phyloP scores from a whole-genome alignment of 2,888 invertebrate species.

The Macrophya annulata region DNA sequence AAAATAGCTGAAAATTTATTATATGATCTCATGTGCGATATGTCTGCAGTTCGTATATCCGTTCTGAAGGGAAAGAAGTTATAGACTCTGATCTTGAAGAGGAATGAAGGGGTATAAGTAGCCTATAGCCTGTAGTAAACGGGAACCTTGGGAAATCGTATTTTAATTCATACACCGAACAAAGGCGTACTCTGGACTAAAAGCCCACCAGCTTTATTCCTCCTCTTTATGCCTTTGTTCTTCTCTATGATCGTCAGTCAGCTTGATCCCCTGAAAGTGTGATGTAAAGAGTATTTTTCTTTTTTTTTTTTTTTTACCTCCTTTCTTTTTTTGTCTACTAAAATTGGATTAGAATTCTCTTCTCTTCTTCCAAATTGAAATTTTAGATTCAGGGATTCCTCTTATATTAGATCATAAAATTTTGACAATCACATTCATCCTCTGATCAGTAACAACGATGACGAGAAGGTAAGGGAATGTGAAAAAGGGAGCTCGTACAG shows the following conservation, averaged over 20 bases:
- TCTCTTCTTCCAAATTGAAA: neutral
- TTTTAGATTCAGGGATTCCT: neutral
- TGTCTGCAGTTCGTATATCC: neutral
- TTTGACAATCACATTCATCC: conserved; percentile 1
- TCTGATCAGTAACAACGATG: conserved; percentile 14
- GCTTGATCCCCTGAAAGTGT: conserved; percentile 19
- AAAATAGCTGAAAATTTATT: no score
- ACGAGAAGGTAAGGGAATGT: neutral
- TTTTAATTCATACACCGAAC: conserved; percentile 35
- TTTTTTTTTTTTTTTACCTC: neutral
- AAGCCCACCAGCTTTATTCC: conserved; percentile 37
- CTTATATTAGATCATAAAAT: neutral
- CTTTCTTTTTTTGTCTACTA: neutral
- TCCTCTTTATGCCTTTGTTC: conserved; percentile 40
- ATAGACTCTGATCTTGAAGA: neutral
- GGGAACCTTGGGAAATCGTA: conserved; percentile 49
- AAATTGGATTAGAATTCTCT: conserved; percentile 33
- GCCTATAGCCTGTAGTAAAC: neutral
- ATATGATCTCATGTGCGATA: neutral
- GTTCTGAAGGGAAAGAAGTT: neutral
- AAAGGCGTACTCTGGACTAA: conserved; percentile 50
- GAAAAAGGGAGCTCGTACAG: neutral
- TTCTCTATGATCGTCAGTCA: conserved; percentile 29
- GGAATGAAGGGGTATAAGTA: neutral
- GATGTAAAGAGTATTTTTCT: neutral